A percentile compares a stretch with the other conserved stretches of the same genome.
Conservation (phyloP, 2,113 vertebrate species). For the Opisthocomus hoazin region DNA sequence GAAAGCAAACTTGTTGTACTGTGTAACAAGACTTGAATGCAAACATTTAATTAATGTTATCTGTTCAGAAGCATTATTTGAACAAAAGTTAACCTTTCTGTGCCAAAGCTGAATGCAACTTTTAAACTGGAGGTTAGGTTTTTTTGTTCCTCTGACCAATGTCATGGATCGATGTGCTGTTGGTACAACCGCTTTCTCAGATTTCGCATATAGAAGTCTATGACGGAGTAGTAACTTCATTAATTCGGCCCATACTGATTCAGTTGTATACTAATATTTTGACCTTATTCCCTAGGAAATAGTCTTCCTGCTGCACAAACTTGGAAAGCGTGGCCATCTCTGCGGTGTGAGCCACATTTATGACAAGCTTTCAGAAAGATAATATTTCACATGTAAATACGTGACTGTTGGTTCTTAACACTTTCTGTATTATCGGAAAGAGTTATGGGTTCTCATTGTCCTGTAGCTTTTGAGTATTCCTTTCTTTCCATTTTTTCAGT, state of each 20-base stretch:
- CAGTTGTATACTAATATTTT: slow-evolving; percentile 33
- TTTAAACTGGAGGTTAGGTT: neutral
- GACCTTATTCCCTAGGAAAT: slow-evolving; percentile 42
- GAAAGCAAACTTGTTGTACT: slow-evolving; percentile 18
- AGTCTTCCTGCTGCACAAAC: neutral
- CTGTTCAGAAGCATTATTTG: slow-evolving; percentile 16
- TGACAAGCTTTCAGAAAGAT: neutral
- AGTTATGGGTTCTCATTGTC: neutral
- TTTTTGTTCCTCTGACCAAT: neutral
- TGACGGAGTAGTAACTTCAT: slow-evolving; percentile 32
- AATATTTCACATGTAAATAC: neutral
- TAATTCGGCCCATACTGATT: slow-evolving; percentile 29
- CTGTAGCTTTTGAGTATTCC: neutral
- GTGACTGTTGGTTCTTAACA: neutral
- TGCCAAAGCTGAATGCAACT: neutral
- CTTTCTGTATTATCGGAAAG: neutral
- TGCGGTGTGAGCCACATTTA: neutral
- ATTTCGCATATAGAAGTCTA: neutral
- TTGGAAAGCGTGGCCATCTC: neutral
- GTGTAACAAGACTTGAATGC: slow-evolving; percentile 38
- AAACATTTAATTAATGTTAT: slow-evolving; percentile 45
- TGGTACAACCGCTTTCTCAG: slow-evolving; percentile 38
- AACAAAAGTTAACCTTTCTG: slow-evolving; percentile 17
- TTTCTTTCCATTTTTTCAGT: neutral
- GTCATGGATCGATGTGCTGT: slow-evolving; percentile 52